Conservation (phyloP, 53 echinoderm and acorn worm species). For the Zoroaster sp. region DNA sequence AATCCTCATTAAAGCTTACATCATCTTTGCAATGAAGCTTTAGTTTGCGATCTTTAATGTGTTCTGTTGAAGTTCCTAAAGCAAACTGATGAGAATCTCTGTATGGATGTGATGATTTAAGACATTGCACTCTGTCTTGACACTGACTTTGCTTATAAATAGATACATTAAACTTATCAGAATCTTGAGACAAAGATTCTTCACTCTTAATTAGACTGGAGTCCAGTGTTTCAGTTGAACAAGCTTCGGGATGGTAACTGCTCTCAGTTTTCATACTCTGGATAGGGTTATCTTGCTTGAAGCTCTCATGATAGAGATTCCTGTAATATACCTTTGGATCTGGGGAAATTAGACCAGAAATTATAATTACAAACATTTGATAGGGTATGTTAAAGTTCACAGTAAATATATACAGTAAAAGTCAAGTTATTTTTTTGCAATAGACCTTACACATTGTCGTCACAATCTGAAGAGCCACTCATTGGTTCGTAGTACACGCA, state of each 20-base stretch:
- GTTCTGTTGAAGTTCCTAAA: neutral
- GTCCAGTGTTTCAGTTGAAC: neutral
- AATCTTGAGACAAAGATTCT: neutral
- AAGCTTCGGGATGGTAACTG: neutral
- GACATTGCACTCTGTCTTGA: neutral
- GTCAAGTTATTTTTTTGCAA: too few species aligned
- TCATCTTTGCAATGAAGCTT: neutral
- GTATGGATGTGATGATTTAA: neutral
- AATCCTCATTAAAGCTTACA: neutral
- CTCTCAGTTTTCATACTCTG: neutral
- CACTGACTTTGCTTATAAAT: too few species aligned
- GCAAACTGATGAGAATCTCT: neutral
- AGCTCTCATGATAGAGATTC: constrained; percentile 47
- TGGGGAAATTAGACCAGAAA: neutral
- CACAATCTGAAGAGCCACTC: too few species aligned
- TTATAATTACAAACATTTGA: neutral
- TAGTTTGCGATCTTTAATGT: neutral
- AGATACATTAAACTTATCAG: neutral
- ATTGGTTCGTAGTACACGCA: too few species aligned
- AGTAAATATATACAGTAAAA: neutral
- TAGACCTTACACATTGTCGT: too few species aligned
- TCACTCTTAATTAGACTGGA: neutral
- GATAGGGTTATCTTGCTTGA: constrained; percentile 34
- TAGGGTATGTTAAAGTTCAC: neutral
- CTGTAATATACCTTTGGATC: constrained; percentile 56